Percentiles rank a stretch among this genome's conserved stretches.
These are phyloP conservation scores for Scaptomyza cyrtandrae DNA, from an alignment of 2,888 invertebrate species.

Conservation along the genomic window DNA sequence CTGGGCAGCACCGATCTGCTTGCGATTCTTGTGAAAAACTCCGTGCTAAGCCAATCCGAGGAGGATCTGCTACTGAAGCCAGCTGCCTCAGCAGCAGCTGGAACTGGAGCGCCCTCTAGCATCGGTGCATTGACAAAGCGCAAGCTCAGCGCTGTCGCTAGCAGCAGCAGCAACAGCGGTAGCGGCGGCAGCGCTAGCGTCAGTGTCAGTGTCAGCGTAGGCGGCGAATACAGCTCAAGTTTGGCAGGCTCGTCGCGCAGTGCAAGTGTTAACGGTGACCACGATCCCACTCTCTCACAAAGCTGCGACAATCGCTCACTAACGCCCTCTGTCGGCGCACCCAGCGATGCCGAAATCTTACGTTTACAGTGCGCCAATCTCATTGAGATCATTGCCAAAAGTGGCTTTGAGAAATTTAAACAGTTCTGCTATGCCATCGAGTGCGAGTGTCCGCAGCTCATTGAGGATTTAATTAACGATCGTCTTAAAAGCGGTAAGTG, in stretches of 20 bases:
- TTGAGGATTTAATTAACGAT: constrained; percentile 87
- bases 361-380: constrained; percentile 86
- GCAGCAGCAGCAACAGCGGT: constrained; percentile 70
- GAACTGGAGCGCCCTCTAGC: constrained; percentile 63
- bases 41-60: constrained; percentile 87
- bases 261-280: constrained; percentile 82
- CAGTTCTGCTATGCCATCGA: constrained; percentile 87
- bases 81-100: constrained; percentile 52
- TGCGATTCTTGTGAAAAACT: constrained; percentile 88
- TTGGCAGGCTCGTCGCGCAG: constrained; percentile 76
- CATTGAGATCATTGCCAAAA: constrained; percentile 87
- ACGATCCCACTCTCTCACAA: constrained; percentile 77
- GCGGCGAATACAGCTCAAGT: constrained; percentile 65
- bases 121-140: constrained; percentile 73
- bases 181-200: constrained; percentile 58
- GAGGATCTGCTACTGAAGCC: constrained; percentile 85
- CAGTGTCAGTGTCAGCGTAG: constrained; percentile 44
- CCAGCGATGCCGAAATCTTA: constrained; percentile 82
- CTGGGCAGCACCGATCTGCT: constrained; percentile 87
- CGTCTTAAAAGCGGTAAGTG: constrained; percentile 85
- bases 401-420: constrained; percentile 87
- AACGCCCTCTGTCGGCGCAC: constrained; percentile 75
- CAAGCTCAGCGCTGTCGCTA: constrained; percentile 79
- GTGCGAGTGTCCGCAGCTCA: constrained; percentile 87
- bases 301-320: constrained; percentile 82